Base-by-base conservation (phyloP, 2,797 vertebrate species). In the Sebastes diaconus region DNA sequence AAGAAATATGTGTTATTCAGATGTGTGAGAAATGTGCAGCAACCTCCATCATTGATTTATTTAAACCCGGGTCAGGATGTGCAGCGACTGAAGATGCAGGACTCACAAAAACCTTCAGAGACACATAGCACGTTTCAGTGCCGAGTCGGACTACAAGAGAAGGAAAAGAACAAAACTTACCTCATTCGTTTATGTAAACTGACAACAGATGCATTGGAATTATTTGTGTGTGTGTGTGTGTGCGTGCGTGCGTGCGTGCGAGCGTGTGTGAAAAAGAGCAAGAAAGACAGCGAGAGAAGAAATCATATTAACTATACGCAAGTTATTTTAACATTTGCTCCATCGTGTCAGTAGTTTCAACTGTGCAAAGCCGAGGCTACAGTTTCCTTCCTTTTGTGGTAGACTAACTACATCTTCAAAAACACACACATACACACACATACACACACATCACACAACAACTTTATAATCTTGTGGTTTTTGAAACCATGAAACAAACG, bases 161-260 rank as follows among this genome's bases (percentile, higher is more conserved):
- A 61, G 32, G 58, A 79, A 80, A 70, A 76, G 34, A 84, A 64
- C 61, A 73, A 66, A 83, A 74, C 34, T 73, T 69, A 87, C 77
- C 81, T 91, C 83, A 87, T 90, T 91, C 67, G 84, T 91, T 85
- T 79, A 84, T 82, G 77, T 73, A 85, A 92, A 90, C 76, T 78
- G 73, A 88, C 77, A 91, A 76, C 86, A 92, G 90, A 91, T 85
- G 86, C 58, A 80, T 25, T 42, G 68, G 24, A 85, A 68, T 84
- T 70, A 86, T 79, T 81, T 63, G 18, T 73, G 25, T 60, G 50
- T n/a, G 74, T 24, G 24, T 13, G 57, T 54, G 39, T 1, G 18
- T 57, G 32, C n/a, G 42, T 27, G 24, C 6, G 61, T 68, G 52
- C 11, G 16, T 13, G 66, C 55, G 36, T 30, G 60, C 29, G 6